A percentile compares a stretch with the other conserved stretches of the same genome.
Conservation (phyloP, 2,888 invertebrate genomes). For the Athripsodes cinereus region DNA sequence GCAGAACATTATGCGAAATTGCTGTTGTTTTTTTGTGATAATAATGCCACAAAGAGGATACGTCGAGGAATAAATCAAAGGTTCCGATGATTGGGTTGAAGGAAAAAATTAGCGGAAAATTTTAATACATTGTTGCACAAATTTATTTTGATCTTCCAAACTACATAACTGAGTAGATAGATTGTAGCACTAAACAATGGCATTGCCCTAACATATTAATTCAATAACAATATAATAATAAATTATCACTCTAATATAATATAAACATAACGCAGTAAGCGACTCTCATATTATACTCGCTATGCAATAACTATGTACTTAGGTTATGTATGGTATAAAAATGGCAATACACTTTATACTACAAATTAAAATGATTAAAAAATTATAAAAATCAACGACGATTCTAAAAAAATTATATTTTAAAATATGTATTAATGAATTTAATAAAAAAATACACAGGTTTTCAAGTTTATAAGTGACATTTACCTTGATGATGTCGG, state of each 20-base stretch:
- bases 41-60: too few relatives aligned
- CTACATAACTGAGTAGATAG: too few relatives aligned
- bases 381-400: neutral
- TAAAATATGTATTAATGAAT: neutral
- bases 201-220: neutral
- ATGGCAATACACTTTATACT: neutral
- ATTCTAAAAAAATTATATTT: neutral
- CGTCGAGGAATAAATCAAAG: too few relatives aligned
- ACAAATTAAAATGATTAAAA: neutral
- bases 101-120: too few relatives aligned
- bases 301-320: neutral
- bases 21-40: too few relatives aligned
- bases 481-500: constrained; percentile 14
- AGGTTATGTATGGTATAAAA: neutral
- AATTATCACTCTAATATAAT: constrained; percentile 5
- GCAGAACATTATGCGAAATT: too few relatives aligned
- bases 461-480: constrained; percentile 11
- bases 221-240: neutral
- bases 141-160: too few relatives aligned
- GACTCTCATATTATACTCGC: neutral
- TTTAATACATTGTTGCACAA: too few relatives aligned
- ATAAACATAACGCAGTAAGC: neutral
- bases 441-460: neutral
- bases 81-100: too few relatives aligned
- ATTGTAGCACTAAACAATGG: too few relatives aligned